Evolutionary conservation across 2,888 invertebrate species (phyloP), one percentile per base, ranked within the genome.

Genomic region (Pheosia tremula): DNA sequence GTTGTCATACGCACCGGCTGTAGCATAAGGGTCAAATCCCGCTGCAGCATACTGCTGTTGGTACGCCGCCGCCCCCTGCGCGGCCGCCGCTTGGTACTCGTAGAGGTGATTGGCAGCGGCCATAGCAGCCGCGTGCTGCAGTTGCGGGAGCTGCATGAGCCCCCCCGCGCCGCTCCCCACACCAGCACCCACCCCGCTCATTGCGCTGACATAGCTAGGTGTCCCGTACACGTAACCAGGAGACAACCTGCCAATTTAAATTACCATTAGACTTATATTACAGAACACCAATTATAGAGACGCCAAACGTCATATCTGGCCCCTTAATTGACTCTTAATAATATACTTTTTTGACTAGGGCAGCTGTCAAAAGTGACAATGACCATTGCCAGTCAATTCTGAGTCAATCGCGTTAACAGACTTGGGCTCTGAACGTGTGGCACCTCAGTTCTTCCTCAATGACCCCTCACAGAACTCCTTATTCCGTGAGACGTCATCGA

Each of bases 91-190:
- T 81, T 97, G 97, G 88, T 97, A 97, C 91, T 97, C 97, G 84
- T 97, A 97, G 82, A 97, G 95, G 82, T 97, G 96, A 78, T 96
- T 96, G n/a, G 97, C 97, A 0, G 97, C 97, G 10, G 97, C 97
- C 61, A 97, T 95, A 0, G 97, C 97, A 8, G 97, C 96, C 0
- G 96, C 96, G 82, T 96, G 96, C 78, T 95, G 95, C 78, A 96
- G 87, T 80, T 96, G 96, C 41, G 95, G 96, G 77, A 96, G 90
- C 74, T 96, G 96, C 74, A 97, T 95, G 76, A 96, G 86, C 60
- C 96, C 96, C 24, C 96, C 96, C 3, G 96, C 96, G 36, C 96
- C 95, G 5, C 94, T 88, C 58, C 94, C 90, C 58, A 95, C 94
- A 11, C 88, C 90, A 60, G 84, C 88, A 49, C 89, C 83, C 63